These are phyloP conservation scores for Coelopa pilipes DNA, from an alignment of 2,888 invertebrate species.

Conservation along the genomic window DNA sequence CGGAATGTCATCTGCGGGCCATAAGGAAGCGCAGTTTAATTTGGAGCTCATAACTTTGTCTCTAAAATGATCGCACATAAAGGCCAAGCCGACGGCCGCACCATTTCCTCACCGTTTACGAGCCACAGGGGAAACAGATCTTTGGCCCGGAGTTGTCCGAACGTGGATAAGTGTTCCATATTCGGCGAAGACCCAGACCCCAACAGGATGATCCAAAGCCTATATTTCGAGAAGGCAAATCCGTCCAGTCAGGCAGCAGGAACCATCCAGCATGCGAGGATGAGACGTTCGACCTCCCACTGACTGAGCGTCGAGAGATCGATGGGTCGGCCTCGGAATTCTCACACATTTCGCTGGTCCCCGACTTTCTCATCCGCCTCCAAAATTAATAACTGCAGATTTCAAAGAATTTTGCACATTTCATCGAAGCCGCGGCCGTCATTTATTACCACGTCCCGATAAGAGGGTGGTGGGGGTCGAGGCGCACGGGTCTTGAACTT, in stretches of 20 bases:
- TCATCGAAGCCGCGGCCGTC: not conserved
- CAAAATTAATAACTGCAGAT: not conserved
- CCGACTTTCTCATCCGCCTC: not conserved
- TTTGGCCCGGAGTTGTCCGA: no score
- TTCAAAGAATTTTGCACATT: slow-evolving; percentile 23
- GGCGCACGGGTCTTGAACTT: slow-evolving; percentile 8
- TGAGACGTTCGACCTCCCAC: no score
- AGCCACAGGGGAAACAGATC: no score
- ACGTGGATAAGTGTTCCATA: no score
- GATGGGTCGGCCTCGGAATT: not conserved
- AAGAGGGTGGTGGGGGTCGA: not conserved
- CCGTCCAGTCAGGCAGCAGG: no score
- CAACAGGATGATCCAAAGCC: no score
- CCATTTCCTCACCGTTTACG: no score
- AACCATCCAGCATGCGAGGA: no score
- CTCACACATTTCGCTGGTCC: not conserved
- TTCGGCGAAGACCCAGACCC: no score
- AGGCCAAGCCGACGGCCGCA: no score
- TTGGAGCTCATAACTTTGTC: not conserved
- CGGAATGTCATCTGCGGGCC: not conserved
- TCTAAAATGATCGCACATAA: not conserved
- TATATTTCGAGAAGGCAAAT: no score
- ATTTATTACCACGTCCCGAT: slow-evolving; percentile 20
- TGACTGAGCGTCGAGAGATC: no score
- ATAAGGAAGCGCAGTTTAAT: slow-evolving; percentile 5